phyloP scores from a whole-genome alignment of 2,888 invertebrate genomes.

The Lobophora halterata region DNA sequence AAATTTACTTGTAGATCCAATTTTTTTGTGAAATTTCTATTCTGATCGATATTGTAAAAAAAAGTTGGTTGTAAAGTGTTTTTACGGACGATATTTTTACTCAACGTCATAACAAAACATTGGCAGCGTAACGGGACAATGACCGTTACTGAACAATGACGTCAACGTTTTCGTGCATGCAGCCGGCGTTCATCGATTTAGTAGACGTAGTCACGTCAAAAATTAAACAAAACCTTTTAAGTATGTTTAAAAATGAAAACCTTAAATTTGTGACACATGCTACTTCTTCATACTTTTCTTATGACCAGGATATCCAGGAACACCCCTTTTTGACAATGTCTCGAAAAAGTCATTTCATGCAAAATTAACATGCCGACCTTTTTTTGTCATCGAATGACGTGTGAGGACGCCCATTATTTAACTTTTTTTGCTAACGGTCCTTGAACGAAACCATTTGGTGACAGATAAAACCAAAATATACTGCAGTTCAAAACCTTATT shows the following conservation, averaged over 20 bases:
- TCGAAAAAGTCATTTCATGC: conserved; percentile 67
- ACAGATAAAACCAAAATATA: conserved; percentile 27
- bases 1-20: too few relatives aligned
- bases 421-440: conserved; percentile 53
- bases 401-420: conserved; percentile 49
- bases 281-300: conserved; percentile 13
- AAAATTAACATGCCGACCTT: conserved; percentile 60
- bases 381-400: conserved; percentile 52
- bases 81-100: too few relatives aligned
- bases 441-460: conserved; percentile 36
- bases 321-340: conserved; percentile 3
- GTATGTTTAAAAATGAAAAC: conserved; percentile 3
- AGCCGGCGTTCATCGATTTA: too few relatives aligned
- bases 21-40: too few relatives aligned
- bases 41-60: too few relatives aligned
- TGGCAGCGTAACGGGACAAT: too few relatives aligned
- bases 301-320: conserved; percentile 7
- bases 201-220: too few relatives aligned
- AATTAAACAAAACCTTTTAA: too few relatives aligned
- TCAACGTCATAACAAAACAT: too few relatives aligned
- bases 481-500: background rate
- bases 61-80: too few relatives aligned
- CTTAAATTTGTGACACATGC: conserved; percentile 5
- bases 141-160: too few relatives aligned
- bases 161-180: too few relatives aligned